phyloP scores from a whole-genome alignment of 2,888 invertebrate genomes.

The Strigamia transsilvanica region DNA sequence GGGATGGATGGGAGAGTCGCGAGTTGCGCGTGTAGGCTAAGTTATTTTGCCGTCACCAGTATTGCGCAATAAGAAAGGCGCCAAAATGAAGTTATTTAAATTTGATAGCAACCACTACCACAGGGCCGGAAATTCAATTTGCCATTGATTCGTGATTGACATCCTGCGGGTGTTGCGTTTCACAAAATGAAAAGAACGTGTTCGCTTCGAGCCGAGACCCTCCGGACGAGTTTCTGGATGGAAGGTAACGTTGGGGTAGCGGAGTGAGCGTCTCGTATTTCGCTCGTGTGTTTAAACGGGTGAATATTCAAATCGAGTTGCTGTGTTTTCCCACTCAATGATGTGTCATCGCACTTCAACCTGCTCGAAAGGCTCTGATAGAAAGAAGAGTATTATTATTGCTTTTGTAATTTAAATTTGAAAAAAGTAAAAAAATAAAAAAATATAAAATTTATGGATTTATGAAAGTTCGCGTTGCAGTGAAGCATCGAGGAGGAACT shows the following conservation, averaged over 20 bases:
- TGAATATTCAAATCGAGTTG: slow-evolving; percentile 33
- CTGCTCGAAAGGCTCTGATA: not conserved
- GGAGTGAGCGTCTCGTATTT: not conserved
- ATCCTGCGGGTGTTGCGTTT: slow-evolving; percentile 48
- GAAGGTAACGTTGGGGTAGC: slow-evolving; percentile 8
- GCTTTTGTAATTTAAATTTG: not conserved
- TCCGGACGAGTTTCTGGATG: slow-evolving; percentile 15
- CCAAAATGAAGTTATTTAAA: slow-evolving; percentile 41
- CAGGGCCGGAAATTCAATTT: slow-evolving; percentile 55
- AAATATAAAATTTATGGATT: not conserved
- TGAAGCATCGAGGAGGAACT: not conserved
- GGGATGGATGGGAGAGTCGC: not conserved
- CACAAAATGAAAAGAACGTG: slow-evolving; percentile 45
- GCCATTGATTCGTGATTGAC: slow-evolving; percentile 55
- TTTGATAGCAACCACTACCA: slow-evolving; percentile 44
- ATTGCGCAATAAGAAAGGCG: slow-evolving; percentile 38
- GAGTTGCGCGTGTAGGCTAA: not conserved
- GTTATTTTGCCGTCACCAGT: slow-evolving; percentile 9
- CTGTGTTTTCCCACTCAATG: slow-evolving; percentile 11
- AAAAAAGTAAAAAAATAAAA: not conserved
- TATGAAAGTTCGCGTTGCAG: not conserved
- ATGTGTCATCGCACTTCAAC: slow-evolving; percentile 14
- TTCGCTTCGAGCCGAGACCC: slow-evolving; percentile 31
- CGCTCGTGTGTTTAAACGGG: slow-evolving; percentile 37
- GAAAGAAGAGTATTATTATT: not conserved